phyloP scores from a whole-genome alignment of 2,797 vertebrate species.

The Enteromius mattozi region DNA sequence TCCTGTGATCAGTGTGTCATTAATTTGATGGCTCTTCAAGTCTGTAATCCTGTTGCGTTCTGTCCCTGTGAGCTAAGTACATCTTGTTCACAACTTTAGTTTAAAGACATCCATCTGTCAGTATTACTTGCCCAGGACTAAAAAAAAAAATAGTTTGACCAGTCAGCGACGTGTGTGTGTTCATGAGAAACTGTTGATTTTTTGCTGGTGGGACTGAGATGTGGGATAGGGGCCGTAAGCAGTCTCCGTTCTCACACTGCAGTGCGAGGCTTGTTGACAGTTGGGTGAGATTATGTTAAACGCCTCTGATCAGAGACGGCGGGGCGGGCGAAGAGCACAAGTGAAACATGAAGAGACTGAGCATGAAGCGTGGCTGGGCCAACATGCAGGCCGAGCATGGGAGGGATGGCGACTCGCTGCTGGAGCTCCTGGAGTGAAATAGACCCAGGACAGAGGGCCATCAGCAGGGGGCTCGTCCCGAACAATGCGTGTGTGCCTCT shows the following conservation, averaged over 20 bases:
- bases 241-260: constrained; percentile 35
- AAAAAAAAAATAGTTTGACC: neutral
- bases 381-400: constrained; percentile 31
- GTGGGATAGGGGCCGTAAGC: neutral
- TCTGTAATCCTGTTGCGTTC: neutral
- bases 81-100: neutral
- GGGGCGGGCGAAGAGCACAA: constrained; percentile 17
- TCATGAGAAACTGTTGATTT: constrained; percentile 4
- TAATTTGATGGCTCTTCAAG: neutral
- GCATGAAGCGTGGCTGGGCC: constrained; percentile 66
- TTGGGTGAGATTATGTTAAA: constrained; percentile 48
- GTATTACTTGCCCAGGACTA: neutral
- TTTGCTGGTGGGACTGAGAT: neutral
- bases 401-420: constrained; percentile 30
- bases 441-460: constrained; percentile 23
- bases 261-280: constrained; percentile 22
- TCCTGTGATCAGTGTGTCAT: neutral
- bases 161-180: neutral
- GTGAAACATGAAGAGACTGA: constrained; percentile 60
- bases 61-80: neutral
- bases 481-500: constrained; percentile 66
- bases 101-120: constrained; percentile 2
- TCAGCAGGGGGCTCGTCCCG: constrained; percentile 64
- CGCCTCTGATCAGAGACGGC: constrained; percentile 37
- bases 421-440: constrained; percentile 6